Percentiles rank a stretch among this genome's conserved stretches.
Conservation (phyloP, 2,888 invertebrate species). For the Hoplodrina blanda region DNA sequence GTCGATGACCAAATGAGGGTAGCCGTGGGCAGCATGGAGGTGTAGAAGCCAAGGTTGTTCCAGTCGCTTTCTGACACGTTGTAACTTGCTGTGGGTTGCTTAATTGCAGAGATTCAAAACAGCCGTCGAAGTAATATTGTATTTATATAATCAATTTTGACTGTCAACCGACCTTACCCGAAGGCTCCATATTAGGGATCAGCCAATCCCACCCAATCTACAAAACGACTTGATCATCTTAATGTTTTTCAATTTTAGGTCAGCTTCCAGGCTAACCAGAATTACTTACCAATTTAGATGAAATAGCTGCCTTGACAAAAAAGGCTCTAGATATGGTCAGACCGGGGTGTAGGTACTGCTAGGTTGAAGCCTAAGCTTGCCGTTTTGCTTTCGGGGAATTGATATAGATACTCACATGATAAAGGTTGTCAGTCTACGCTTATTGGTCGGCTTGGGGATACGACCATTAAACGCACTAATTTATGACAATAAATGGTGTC, state of each 20-base stretch:
- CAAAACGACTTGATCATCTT: conserved; percentile 1
- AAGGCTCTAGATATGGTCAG: not conserved
- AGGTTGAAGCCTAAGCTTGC: not conserved
- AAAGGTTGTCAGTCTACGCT: too few relatives aligned
- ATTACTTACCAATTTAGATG: not conserved
- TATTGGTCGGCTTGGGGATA: not conserved
- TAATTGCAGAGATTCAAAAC: conserved; percentile 85
- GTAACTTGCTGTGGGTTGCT: conserved; percentile 84
- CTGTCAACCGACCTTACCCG: conserved; percentile 60
- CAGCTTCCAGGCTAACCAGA: not conserved
- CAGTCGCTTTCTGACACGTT: conserved; percentile 85
- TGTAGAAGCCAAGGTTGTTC: conserved; percentile 88
- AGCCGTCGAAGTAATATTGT: conserved; percentile 74
- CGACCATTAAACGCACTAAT: not conserved
- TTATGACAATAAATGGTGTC: not conserved
- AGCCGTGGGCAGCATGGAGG: conserved; percentile 89
- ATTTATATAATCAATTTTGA: conserved; percentile 61
- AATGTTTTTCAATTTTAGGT: not conserved
- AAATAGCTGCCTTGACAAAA: not conserved
- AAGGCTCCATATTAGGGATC: conserved; percentile 38
- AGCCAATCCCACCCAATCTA: conserved; percentile 6
- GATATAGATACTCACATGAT: not conserved
- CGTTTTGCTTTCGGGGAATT: not conserved
- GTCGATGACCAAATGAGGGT: conserved; percentile 89
- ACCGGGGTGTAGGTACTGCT: not conserved